Percentiles rank a stretch among this genome's conserved stretches.
Evolutionary conservation across 2,888 invertebrate genomes (phyloP).

Genomic region (Chrysolina oricalcia): DNA sequence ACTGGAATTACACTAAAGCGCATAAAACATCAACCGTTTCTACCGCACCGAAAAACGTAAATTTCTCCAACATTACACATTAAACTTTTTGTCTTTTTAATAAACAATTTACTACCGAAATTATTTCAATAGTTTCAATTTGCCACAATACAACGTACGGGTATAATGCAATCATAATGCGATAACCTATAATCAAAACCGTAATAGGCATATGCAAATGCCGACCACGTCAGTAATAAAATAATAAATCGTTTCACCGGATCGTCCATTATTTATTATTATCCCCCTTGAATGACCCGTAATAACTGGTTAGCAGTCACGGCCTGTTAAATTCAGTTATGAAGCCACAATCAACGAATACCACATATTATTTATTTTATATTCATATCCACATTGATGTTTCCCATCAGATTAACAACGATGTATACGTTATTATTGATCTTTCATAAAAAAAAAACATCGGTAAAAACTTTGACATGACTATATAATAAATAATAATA

Average conservation of each 20-base stretch:
- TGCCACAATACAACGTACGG: constrained; percentile 18
- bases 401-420: constrained; percentile 33
- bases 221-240: constrained; percentile 49
- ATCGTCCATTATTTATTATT: constrained; percentile 48
- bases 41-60: neutral
- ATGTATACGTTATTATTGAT: constrained; percentile 22
- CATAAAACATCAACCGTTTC: neutral
- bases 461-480: neutral
- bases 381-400: constrained; percentile 39
- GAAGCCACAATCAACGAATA: constrained; percentile 25
- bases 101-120: neutral
- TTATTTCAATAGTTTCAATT: constrained; percentile 24
- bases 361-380: too few relatives aligned
- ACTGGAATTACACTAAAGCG: neutral
- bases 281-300: constrained; percentile 50
- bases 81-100: neutral
- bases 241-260: constrained; percentile 52
- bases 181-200: constrained; percentile 46
- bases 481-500: constrained; percentile 6
- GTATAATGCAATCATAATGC: constrained; percentile 43
- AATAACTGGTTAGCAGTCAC: constrained; percentile 47
- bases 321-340: constrained; percentile 44
- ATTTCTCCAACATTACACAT: neutral
- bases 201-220: constrained; percentile 53
- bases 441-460: constrained; percentile 1